These are phyloP conservation scores for Rhinolophus sinicus DNA, from an alignment of 2,113 vertebrate species.

Conservation along the genomic window DNA sequence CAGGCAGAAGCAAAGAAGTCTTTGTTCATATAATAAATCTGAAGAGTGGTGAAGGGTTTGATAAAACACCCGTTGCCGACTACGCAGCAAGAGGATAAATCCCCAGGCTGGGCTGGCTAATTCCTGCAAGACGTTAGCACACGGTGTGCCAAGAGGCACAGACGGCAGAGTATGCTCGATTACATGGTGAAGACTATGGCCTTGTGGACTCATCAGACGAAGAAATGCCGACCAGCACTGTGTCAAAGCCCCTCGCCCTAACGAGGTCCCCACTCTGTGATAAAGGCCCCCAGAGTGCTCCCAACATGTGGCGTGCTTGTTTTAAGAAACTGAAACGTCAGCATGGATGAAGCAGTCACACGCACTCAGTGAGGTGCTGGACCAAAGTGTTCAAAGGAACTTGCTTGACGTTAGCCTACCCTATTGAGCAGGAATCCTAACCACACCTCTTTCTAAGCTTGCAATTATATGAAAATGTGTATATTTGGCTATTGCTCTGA, in stretches of 20 bases:
- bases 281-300: not conserved
- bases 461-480: not conserved
- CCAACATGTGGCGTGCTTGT: not conserved
- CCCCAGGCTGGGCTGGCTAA: not conserved
- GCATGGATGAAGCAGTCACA: not conserved
- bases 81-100: conserved; percentile 18
- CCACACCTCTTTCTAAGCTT: not conserved
- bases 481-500: not conserved
- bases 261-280: not conserved
- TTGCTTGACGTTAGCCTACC: not conserved
- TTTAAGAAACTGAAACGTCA: not conserved
- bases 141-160: conserved; percentile 7
- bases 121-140: conserved; percentile 25
- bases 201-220: not conserved
- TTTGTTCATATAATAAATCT: conserved; percentile 48
- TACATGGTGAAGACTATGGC: conserved; percentile 15
- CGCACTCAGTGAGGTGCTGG: not conserved
- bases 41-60: conserved; percentile 36
- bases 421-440: not conserved
- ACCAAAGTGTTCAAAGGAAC: not conserved
- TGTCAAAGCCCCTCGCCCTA: not conserved
- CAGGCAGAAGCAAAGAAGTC: conserved; percentile 12
- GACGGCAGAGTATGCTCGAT: not conserved
- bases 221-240: not conserved
- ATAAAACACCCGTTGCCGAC: conserved; percentile 38